Evolutionary conservation across 2,888 invertebrate species (phyloP), one percentile per base, ranked within the genome.

Genomic region (Ophion ellenae): DNA sequence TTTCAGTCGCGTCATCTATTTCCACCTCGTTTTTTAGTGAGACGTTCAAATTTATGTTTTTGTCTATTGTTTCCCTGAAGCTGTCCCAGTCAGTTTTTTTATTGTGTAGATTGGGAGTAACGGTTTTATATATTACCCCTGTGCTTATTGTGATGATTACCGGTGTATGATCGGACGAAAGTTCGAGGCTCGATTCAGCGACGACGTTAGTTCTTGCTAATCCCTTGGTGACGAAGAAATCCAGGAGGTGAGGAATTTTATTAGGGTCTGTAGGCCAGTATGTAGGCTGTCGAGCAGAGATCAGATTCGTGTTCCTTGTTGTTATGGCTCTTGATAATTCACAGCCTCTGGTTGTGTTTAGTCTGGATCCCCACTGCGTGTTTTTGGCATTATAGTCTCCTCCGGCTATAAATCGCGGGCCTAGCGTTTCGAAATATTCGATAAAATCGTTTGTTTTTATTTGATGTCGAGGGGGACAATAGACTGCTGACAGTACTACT

Each of bases 191-290:
- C 32, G 84, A 73, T 81, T 86, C 80, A 36, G 81, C 74, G 53
- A 77, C 63, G n/a, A 81, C 79, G 74, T 86, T 85, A 40, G 84
- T 86, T 70, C 64, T 32, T 17, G 80, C 24, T 47, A 89, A 85
- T 4, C 83, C 84, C 53, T 89, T 89, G 10, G 87, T 85, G 6
- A 90, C 84, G 61, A 87, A 89, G 67, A 91, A 86, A 74, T 89
- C 89, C 5, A 90, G 66, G n/a, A 90, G 69, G 36, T 91, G 88
- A 2, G 91, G 90, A 40, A 87, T 83, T 87, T 90, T 89, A n/a
- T 86, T 86, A n/a, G 70, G 53, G 70, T 89, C 88, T 9, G 89
- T 87, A 20, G 89, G 89, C 88, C 89, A 90, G 83, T 90, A 88
- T 6, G 88, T 90, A 20, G 89, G 88, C 77, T 87, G 66, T 9